Conservation (phyloP, 2,797 vertebrate species). For the Mormyrops boulengeri region DNA sequence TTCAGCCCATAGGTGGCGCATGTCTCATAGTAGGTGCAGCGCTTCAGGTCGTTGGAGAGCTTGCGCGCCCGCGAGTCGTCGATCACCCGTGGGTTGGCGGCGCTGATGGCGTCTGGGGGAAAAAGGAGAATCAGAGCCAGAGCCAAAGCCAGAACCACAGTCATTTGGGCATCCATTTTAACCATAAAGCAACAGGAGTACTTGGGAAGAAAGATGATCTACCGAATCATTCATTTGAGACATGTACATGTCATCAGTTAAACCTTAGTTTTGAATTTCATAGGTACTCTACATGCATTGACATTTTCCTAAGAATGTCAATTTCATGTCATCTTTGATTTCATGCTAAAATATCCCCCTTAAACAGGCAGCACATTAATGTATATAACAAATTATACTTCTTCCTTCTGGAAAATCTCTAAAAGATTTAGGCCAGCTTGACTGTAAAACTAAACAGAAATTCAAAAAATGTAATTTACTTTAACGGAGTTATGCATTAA, state of each 20-base stretch:
- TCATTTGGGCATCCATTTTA: not conserved
- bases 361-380: not conserved
- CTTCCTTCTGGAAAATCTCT: not conserved
- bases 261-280: not conserved
- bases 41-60: conserved; percentile 87
- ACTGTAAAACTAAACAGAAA: not conserved
- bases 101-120: conserved; percentile 83
- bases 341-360: not conserved
- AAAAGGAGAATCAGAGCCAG: not conserved
- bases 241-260: not conserved
- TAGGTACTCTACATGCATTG: not conserved
- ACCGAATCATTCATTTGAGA: not conserved
- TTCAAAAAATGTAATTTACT: not conserved
- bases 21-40: conserved; percentile 96
- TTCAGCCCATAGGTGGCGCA: conserved; percentile 96
- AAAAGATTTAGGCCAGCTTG: not conserved
- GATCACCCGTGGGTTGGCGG: conserved; percentile 85
- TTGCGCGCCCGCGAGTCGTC: conserved; percentile 83
- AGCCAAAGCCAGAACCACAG: not conserved
- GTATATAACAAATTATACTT: not conserved
- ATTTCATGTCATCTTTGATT: not conserved
- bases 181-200: not conserved
- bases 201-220: not conserved
- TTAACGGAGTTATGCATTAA: not conserved
- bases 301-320: not conserved